These are phyloP conservation scores for Zelostemma sp. DNA, from an alignment of 1,140 invertebrate genomes.

Conservation along the genomic window DNA sequence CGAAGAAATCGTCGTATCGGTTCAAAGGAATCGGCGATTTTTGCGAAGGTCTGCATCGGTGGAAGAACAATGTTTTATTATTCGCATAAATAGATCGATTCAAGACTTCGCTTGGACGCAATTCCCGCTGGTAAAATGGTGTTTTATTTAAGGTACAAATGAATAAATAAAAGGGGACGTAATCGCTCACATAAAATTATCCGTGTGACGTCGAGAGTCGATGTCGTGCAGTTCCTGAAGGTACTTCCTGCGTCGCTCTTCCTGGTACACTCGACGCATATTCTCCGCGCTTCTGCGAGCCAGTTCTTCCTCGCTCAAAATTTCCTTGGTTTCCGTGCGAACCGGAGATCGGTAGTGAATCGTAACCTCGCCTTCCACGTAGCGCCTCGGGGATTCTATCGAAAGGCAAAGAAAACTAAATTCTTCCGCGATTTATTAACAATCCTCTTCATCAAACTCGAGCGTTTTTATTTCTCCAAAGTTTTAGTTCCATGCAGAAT, in stretches of 20 bases:
- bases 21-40: constrained; percentile 94
- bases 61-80: too few species aligned
- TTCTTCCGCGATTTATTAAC: too few species aligned
- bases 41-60: constrained; percentile 90
- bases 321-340: constrained; percentile 85
- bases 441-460: too few species aligned
- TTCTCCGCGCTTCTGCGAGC: constrained; percentile 87
- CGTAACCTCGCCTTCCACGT: constrained; percentile 92
- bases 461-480: too few species aligned
- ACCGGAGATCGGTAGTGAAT: constrained; percentile 92
- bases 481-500: too few species aligned
- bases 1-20: constrained; percentile 89
- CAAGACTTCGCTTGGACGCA: too few species aligned
- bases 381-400: constrained; percentile 85
- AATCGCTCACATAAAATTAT: constrained; percentile 84
- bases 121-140: too few species aligned
- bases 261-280: constrained; percentile 90
- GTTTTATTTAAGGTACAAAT: too few species aligned
- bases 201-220: constrained; percentile 89
- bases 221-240: constrained; percentile 92
- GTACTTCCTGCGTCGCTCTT: constrained; percentile 88
- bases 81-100: too few species aligned
- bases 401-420: too few species aligned
- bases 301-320: constrained; percentile 85
- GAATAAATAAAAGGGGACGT: too few species aligned